Conservation (phyloP, 2,888 invertebrate species). For the Sarcophaga carnaria region DNA sequence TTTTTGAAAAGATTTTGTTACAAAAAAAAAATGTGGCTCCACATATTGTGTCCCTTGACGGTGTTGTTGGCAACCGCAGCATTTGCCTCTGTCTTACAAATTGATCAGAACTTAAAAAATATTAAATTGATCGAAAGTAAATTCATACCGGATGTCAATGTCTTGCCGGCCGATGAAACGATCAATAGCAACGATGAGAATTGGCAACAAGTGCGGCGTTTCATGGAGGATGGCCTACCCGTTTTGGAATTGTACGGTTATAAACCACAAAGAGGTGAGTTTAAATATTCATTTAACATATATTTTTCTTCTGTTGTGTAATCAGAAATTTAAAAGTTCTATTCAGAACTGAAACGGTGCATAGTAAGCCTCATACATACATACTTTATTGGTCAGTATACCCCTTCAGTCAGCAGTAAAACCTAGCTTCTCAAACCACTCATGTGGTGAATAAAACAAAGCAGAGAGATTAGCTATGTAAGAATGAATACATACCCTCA, state of each 20-base stretch:
- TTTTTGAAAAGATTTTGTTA: conserved; percentile 68
- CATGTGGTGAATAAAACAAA: too few relatives aligned
- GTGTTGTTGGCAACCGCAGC: conserved; percentile 54
- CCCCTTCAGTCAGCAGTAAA: too few relatives aligned
- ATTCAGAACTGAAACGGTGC: too few relatives aligned
- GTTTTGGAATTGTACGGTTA: conserved; percentile 80
- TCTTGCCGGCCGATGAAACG: conserved; percentile 71
- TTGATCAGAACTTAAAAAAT: conserved; percentile 79
- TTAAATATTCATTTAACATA: background rate
- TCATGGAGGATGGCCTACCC: conserved; percentile 80
- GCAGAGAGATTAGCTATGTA: too few relatives aligned
- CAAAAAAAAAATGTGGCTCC: conserved; percentile 71
- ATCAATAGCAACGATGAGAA: conserved; percentile 76
- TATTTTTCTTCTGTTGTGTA: too few relatives aligned
- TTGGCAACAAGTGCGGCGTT: conserved; percentile 79
- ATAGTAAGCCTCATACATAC: too few relatives aligned
- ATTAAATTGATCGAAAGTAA: conserved; percentile 80
- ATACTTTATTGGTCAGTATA: too few relatives aligned
- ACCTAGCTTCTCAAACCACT: too few relatives aligned
- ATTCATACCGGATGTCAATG: conserved; percentile 78
- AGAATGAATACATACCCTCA: too few relatives aligned
- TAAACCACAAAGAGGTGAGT: conserved; percentile 79
- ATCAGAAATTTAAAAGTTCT: too few relatives aligned
- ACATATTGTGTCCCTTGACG: conserved; percentile 49
- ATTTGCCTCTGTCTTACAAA: conserved; percentile 71